These are phyloP conservation scores for Mus caroli DNA, from an alignment of 2,797 vertebrate species.

Conservation along the genomic window DNA sequence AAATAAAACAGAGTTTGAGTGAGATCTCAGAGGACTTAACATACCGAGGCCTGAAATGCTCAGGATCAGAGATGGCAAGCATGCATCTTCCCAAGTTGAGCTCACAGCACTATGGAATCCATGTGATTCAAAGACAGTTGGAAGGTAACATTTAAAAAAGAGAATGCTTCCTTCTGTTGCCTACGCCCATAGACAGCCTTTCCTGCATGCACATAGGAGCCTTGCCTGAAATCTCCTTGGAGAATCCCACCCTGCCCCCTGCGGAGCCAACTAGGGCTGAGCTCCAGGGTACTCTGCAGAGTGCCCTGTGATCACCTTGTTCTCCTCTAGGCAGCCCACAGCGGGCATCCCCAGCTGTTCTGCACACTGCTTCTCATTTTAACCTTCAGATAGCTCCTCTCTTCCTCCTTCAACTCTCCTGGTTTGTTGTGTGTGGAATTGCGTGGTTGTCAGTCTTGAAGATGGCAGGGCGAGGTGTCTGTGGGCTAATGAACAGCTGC, in stretches of 20 bases:
- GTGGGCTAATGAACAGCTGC: conserved; percentile 88
- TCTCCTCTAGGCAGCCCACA: not conserved
- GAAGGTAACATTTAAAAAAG: conserved; percentile 28
- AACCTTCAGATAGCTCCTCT: conserved; percentile 81
- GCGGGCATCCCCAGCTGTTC: conserved; percentile 55
- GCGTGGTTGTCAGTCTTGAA: conserved; percentile 80
- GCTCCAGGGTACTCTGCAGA: not conserved
- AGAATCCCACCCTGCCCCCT: not conserved
- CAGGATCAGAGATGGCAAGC: no score
- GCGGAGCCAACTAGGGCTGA: not conserved
- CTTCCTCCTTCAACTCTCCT: conserved; percentile 65
- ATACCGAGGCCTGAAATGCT: not conserved
- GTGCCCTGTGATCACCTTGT: not conserved
- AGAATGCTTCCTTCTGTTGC: not conserved
- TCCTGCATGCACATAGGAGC: conserved; percentile 25
- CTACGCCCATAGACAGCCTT: not conserved
- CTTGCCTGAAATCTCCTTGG: not conserved
- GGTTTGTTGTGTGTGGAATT: conserved; percentile 75
- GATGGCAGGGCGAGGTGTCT: conserved; percentile 21
- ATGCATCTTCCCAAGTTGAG: not conserved
- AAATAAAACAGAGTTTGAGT: conserved; percentile 29
- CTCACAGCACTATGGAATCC: not conserved
- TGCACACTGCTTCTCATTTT: conserved; percentile 56
- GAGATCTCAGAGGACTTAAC: not conserved
- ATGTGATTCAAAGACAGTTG: not conserved